Evolutionary conservation across 2,888 invertebrate species (phyloP).

Genomic region (Deroplatys truncata): DNA sequence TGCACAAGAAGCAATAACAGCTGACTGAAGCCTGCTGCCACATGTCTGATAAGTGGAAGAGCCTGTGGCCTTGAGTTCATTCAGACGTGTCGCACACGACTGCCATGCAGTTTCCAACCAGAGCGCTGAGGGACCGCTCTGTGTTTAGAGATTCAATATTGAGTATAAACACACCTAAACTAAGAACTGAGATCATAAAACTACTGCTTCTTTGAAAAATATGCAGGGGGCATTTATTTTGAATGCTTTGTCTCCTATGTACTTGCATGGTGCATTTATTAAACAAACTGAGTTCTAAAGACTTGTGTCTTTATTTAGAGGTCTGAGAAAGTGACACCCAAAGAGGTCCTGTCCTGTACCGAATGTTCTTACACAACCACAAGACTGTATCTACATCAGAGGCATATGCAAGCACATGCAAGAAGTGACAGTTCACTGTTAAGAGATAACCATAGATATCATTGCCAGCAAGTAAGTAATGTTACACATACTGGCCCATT

Average conservation of each 20-base stretch:
- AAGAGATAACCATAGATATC: conserved; percentile 31
- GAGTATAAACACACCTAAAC: too few species aligned
- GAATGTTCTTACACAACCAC: conserved; percentile 38
- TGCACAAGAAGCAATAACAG: too few species aligned
- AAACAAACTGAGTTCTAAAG: not conserved
- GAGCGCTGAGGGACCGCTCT: too few species aligned
- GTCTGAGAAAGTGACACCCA: not conserved
- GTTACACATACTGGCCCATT: too few species aligned
- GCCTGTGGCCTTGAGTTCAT: too few species aligned
- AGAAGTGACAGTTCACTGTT: not conserved
- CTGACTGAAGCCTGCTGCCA: too few species aligned
- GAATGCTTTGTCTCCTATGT: not conserved
- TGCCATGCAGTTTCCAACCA: too few species aligned
- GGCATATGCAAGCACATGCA: conserved; percentile 37
- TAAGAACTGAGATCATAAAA: too few species aligned
- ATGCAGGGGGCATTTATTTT: not conserved
- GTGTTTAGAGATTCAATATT: too few species aligned
- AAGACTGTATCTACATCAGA: conserved; percentile 34
- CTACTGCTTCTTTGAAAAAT: not conserved
- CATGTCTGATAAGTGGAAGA: too few species aligned
- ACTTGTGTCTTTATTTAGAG: not conserved
- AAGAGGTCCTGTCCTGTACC: conserved; percentile 31
- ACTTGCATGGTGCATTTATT: not conserved
- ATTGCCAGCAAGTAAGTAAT: conserved; percentile 36
- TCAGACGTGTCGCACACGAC: too few species aligned